Evolutionary conservation across 2,888 invertebrate species (phyloP).

Genomic region (Cephus runcator): DNA sequence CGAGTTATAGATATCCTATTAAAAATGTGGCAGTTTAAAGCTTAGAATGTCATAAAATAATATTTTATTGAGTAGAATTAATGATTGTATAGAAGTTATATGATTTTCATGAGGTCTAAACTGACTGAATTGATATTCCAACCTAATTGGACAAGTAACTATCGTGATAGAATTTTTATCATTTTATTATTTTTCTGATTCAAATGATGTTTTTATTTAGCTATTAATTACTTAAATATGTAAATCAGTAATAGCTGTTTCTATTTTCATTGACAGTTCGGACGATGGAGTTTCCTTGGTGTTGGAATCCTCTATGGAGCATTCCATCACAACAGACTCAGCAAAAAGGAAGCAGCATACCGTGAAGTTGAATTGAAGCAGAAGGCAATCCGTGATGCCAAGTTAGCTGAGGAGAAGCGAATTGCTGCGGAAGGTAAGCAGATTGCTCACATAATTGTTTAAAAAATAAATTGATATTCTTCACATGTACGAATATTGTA

Average conservation of each 20-base stretch:
- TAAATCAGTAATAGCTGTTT: not conserved
- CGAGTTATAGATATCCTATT: not conserved
- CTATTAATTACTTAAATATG: not conserved
- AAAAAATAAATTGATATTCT: not conserved
- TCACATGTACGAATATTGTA: conserved; percentile 9
- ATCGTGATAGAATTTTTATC: not conserved
- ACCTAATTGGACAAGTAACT: not conserved
- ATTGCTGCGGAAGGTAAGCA: conserved; percentile 70
- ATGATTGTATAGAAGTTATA: not conserved
- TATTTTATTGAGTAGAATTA: not conserved
- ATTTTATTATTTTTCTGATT: not conserved
- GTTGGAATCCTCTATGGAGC: conserved; percentile 81
- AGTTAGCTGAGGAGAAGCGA: conserved; percentile 79
- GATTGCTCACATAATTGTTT: not conserved
- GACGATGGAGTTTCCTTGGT: conserved; percentile 82
- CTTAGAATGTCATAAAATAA: not conserved
- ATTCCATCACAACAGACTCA: conserved; percentile 76
- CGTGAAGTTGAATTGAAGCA: conserved; percentile 77
- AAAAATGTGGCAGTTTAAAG: not conserved
- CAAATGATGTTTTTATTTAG: not conserved
- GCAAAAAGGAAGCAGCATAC: conserved; percentile 73
- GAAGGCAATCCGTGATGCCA: conserved; percentile 76
- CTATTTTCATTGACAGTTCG: conserved; percentile 70
- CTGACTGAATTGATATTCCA: not conserved
- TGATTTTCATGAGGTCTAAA: not conserved